Conservation (phyloP, 1,140 invertebrate species). For the Cataglyphis hispanica region DNA sequence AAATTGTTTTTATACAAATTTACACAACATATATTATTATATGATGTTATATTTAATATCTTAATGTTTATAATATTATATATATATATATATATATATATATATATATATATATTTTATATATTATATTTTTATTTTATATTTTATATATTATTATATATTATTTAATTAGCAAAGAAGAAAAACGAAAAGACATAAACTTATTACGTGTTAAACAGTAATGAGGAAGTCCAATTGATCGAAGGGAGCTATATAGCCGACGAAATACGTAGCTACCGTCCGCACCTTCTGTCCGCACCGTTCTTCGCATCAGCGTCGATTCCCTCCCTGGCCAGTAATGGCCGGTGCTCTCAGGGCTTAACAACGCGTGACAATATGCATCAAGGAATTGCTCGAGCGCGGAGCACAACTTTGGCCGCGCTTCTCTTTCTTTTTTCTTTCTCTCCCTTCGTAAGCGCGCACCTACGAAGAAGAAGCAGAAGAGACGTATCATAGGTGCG, state of each 20-base stretch:
- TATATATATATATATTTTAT: too few relatives aligned
- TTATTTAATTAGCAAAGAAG: constrained; percentile 16
- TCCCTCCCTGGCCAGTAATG: constrained; percentile 77
- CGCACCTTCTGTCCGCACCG: constrained; percentile 33
- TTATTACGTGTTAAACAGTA: constrained; percentile 63
- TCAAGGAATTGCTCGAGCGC: constrained; percentile 81
- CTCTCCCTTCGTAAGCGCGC: constrained; percentile 51
- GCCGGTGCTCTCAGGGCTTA: constrained; percentile 81
- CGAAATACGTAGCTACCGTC: constrained; percentile 48
- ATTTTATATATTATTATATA: too few relatives aligned
- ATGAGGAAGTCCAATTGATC: constrained; percentile 44
- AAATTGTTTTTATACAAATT: too few relatives aligned
- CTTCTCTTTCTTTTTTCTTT: constrained; percentile 31
- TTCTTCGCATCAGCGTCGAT: constrained; percentile 59
- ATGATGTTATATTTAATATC: too few relatives aligned
- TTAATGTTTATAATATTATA: too few relatives aligned
- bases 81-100: too few relatives aligned
- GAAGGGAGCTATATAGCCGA: not conserved
- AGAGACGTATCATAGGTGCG: constrained; percentile 52
- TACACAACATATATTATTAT: too few relatives aligned
- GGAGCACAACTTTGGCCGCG: constrained; percentile 65
- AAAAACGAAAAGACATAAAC: not conserved
- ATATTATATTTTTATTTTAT: too few relatives aligned
- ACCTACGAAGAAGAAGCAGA: constrained; percentile 58
- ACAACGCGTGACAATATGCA: constrained; percentile 86